A percentile compares a stretch with the other conserved stretches of the same genome.
Conservation (phyloP, 2,888 invertebrate genomes). For the Campaea margaritaria region DNA sequence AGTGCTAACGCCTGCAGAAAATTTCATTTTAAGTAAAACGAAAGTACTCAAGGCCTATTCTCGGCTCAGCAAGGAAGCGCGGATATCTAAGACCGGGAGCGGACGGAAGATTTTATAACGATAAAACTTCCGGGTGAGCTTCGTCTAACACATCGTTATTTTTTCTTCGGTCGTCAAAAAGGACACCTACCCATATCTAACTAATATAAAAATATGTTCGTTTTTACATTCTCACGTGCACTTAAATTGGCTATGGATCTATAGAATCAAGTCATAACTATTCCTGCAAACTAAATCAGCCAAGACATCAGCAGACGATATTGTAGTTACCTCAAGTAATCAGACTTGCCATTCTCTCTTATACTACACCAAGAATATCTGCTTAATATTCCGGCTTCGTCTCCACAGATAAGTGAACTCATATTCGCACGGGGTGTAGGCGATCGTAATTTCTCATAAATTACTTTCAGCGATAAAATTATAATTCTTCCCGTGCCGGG, state of each 20-base stretch:
- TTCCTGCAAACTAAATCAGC: no score
- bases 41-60: slow-evolving; percentile 33
- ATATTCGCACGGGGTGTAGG: slow-evolving; percentile 42
- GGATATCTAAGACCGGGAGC: slow-evolving; percentile 15
- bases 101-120: slow-evolving; percentile 1
- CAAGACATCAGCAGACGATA: no score
- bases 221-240: no score
- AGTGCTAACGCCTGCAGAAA: slow-evolving; percentile 33
- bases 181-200: no score
- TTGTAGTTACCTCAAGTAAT: neutral
- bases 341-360: slow-evolving; percentile 1
- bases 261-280: no score
- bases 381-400: slow-evolving; percentile 58
- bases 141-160: neutral
- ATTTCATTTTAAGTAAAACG: slow-evolving; percentile 35
- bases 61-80: slow-evolving; percentile 13
- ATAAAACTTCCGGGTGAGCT: neutral
- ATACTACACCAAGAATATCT: slow-evolving; percentile 11
- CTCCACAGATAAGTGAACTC: slow-evolving; percentile 52
- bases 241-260: no score
- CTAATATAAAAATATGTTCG: no score
- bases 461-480: slow-evolving; percentile 63
- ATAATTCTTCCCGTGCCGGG: slow-evolving; percentile 58
- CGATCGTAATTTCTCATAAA: slow-evolving; percentile 51
- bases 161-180: no score